Evolutionary conservation across 2,888 invertebrate genomes (phyloP), one percentile per base, ranked within the genome.

Genomic region (Brachypterus glaber): DNA sequence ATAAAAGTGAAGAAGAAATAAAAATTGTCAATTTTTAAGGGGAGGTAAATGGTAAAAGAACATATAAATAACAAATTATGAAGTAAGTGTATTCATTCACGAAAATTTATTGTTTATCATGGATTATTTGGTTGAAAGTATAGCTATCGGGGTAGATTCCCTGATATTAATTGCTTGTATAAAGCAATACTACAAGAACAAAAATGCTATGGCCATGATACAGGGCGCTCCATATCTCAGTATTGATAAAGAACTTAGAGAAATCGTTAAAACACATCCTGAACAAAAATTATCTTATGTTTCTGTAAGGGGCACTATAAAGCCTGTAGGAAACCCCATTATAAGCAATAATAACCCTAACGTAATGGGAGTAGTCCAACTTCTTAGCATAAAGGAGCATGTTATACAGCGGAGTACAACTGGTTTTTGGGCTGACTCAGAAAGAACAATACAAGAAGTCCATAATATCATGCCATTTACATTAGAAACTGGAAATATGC

Each of bases 391-490:
- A 30, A 83, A 83, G 55, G 87, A 88, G 64, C 87, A 87, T 69
- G 79, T 84, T 3, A 76, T 86, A 45, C 81, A 85, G n/a, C 71
- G 87, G 51, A 83, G 79, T 18, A 79, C 82, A 3, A 79, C 83
- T n/a, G 88, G 88, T 3, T 87, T 86, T 64, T 88, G 88, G 88
- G 79, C 83, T 0, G 85, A 89, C 52, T 82, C 83, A 54, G 79
- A 83, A 25, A 75, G 82, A 46, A 76, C 81, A 1, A 78, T 90
- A 43, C 82, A 86, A 55, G 81, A 85, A 54, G 78, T 82, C 7
- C 77, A 77, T 55, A 86, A 88, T 60, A 73, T 77, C 34, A 82
- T 86, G 56, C 90, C 90, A 2, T 91, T 91, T 61, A 77, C 76
- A 32, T 64, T 91, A 35, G 73, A 70, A 54, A 72, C 69, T 53